phyloP scores from a whole-genome alignment of 1,140 invertebrate genomes.

The Callitettix versicolor region DNA sequence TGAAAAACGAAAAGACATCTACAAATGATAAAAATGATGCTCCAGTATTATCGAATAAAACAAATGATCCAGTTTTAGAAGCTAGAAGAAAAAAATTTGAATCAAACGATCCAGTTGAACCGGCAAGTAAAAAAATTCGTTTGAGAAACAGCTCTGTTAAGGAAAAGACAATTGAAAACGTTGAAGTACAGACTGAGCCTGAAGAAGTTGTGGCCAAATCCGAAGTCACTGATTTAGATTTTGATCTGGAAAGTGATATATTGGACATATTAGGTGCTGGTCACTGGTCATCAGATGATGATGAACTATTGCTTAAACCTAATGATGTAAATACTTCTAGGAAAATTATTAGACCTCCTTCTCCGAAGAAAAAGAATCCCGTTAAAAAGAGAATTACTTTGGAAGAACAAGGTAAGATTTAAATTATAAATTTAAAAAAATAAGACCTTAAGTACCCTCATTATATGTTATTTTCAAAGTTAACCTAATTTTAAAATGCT shows the following conservation, averaged over 20 bases:
- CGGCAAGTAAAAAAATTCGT: slow-evolving; percentile 36
- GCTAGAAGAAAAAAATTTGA: slow-evolving; percentile 36
- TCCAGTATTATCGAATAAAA: slow-evolving; percentile 4
- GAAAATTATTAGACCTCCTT: neutral
- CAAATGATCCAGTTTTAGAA: slow-evolving; percentile 31
- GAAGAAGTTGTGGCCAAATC: no score
- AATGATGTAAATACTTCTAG: no score
- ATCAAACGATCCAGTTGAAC: slow-evolving; percentile 30
- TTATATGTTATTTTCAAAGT: no score
- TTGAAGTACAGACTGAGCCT: slow-evolving; percentile 4
- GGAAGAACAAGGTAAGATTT: slow-evolving; percentile 4
- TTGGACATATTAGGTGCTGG: neutral
- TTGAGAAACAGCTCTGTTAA: slow-evolving; percentile 27
- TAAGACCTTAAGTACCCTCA: neutral
- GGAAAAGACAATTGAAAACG: slow-evolving; percentile 23
- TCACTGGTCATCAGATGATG: slow-evolving; percentile 5
- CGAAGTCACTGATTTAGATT: slow-evolving; percentile 24
- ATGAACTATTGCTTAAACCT: neutral
- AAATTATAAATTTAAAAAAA: slow-evolving; percentile 17
- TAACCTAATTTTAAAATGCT: no score
- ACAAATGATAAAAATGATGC: no score
- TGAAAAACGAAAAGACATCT: neutral
- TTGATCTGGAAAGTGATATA: neutral
- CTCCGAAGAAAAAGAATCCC: neutral
- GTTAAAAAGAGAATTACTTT: neutral